Percentiles rank a stretch among this genome's conserved stretches.
phyloP scores from a whole-genome alignment of 2,888 invertebrate genomes.

The Dryadula phaetusa region DNA sequence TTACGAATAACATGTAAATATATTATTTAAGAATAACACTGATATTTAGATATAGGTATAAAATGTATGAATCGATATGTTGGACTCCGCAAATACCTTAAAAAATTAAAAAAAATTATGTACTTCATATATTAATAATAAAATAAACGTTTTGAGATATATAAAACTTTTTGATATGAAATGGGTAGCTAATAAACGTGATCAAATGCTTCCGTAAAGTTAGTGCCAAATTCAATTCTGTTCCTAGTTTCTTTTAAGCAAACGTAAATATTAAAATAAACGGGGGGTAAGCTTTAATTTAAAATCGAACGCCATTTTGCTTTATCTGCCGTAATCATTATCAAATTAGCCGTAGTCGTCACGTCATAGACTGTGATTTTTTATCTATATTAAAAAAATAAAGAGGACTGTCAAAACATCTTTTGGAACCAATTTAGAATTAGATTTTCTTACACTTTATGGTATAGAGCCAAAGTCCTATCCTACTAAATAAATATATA shows the following conservation, averaged over 20 bases:
- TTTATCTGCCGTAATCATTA: not conserved
- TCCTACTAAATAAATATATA: conserved; percentile 5
- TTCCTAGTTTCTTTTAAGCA: conserved; percentile 34
- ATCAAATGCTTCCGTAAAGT: conserved; percentile 37
- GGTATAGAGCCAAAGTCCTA: conserved; percentile 1
- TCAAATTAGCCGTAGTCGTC: conserved; percentile 3
- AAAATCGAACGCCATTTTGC: conserved; percentile 4
- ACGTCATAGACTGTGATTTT: conserved; percentile 26
- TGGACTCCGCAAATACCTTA: conserved; percentile 5
- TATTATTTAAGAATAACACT: conserved; percentile 27
- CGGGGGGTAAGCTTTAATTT: conserved; percentile 14
- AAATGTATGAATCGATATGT: conserved; percentile 21
- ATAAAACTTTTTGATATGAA: conserved; percentile 1
- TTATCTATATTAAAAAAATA: conserved; percentile 14
- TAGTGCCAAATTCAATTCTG: conserved; percentile 42
- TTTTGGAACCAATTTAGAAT: conserved; percentile 23
- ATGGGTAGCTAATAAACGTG: conserved; percentile 16
- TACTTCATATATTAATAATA: conserved; percentile 9
- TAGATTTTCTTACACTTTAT: conserved; percentile 10
- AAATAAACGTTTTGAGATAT: conserved; percentile 14
- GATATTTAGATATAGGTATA: conserved; percentile 28
- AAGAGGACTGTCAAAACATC: conserved; percentile 18
- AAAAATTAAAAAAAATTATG: conserved; percentile 27
- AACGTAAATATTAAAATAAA: conserved; percentile 17
- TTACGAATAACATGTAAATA: conserved; percentile 35